Conservation (phyloP, 2,888 invertebrate species). For the Entomobrya proxima region DNA sequence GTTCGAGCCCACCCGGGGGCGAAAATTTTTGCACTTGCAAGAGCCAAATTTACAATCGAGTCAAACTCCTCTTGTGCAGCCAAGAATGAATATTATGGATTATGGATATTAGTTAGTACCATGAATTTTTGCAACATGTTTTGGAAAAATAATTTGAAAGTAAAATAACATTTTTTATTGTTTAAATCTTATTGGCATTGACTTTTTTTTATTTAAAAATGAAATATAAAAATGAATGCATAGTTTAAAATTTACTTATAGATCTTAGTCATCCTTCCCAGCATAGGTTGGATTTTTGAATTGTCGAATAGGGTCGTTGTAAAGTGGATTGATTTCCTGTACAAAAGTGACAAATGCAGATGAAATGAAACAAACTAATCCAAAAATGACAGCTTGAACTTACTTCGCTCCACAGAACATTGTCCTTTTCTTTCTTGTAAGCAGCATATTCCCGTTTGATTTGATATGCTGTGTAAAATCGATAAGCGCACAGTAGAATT, state of each 20-base stretch:
- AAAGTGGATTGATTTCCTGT: slow-evolving; percentile 63
- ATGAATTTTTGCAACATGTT: no score
- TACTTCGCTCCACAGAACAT: slow-evolving; percentile 81
- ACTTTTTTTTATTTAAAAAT: no score
- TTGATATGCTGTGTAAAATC: slow-evolving; percentile 83
- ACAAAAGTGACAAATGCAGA: not conserved
- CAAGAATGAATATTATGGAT: no score
- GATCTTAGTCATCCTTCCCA: not conserved
- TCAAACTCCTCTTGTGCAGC: no score
- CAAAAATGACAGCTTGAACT: not conserved
- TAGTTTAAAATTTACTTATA: not conserved
- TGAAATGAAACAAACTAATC: not conserved
- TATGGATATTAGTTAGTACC: no score
- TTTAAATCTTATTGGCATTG: no score
- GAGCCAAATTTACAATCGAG: not conserved
- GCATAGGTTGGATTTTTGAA: slow-evolving; percentile 67
- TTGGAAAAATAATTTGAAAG: not conserved
- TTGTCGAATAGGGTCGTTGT: slow-evolving; percentile 50
- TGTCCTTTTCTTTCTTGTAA: slow-evolving; percentile 83
- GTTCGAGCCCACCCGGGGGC: slow-evolving; percentile 98
- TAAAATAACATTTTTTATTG: not conserved
- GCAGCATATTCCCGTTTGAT: slow-evolving; percentile 86
- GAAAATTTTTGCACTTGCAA: slow-evolving; percentile 76
- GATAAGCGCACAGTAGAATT: slow-evolving; percentile 85
- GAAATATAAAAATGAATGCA: no score